Evolutionary conservation across 2,113 vertebrate species (phyloP), one percentile per base, ranked within the genome.

Genomic region (Ptyas mucosa): DNA sequence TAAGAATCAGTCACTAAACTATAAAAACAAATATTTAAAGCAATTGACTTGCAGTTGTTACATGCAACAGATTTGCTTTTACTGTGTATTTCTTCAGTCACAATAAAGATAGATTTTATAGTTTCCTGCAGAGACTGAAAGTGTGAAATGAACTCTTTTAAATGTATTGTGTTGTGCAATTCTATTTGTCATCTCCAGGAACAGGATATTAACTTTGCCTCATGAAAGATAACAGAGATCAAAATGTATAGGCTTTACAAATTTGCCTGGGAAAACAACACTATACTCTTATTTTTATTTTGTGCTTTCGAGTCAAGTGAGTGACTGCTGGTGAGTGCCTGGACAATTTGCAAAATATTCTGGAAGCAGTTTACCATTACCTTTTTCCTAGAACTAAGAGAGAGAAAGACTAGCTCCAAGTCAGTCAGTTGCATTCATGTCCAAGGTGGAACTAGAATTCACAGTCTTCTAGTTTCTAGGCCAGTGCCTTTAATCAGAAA

Each of bases 151-250:
- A 89, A 92, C 24, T 61, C 57, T 90, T 94, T 95, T 94, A 51
- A 95, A 94, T 21, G 90, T 29, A 91, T 46, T 94, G 87, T 85
- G 94, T 91, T 46, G 24, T 93, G 51, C 87, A 51, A 58, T 14
- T 88, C 90, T 95, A 8, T 81, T 94, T 94, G 88, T 94, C 93
- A 92, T 93, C 86, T 85, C 55, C 88, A 55, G 94, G 87, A 94
- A 93, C 91, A 75, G 94, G 69, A 87, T 55, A 69, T 90, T 93
- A 87, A 58, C 18, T 92, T 81, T 95, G 88, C 91, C 93, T 86
- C 93, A 90, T 61, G 24, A 90, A 92, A 85, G 89, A 5, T 89
- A 94, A 88, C 93, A 92, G 95, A 94, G 95, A 95, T 91, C 94
- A 94, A 94, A 57, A 54, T 87, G 61, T 90, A 88, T 95, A 91